Percentiles rank a stretch among this genome's conserved stretches.
These are phyloP conservation scores for Eupithecia subfuscata DNA, from an alignment of 2,888 invertebrate species.

Conservation along the genomic window DNA sequence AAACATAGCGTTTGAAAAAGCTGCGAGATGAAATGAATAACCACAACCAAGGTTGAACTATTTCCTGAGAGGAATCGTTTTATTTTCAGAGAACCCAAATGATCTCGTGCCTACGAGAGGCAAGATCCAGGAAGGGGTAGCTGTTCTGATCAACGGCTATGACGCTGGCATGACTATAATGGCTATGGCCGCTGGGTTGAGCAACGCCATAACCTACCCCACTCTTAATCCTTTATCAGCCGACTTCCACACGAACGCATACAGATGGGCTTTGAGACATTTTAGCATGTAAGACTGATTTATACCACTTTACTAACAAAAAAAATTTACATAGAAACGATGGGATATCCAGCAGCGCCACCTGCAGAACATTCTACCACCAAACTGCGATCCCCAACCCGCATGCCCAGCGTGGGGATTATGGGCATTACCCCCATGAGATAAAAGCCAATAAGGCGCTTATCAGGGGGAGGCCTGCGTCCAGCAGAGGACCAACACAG, in stretches of 20 bases:
- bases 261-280: conserved; percentile 37
- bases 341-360: too few relatives aligned
- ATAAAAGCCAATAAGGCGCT: too few relatives aligned
- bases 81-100: background rate
- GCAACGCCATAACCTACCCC: background rate
- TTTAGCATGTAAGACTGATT: conserved; percentile 21
- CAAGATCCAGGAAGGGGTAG: background rate
- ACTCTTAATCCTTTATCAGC: conserved; percentile 3
- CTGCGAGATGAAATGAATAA: too few relatives aligned
- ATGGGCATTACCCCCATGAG: too few relatives aligned
- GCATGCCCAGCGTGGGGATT: too few relatives aligned
- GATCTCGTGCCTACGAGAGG: background rate
- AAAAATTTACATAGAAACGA: too few relatives aligned
- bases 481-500: too few relatives aligned
- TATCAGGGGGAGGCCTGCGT: too few relatives aligned
- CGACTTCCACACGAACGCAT: conserved; percentile 8
- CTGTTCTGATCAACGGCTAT: background rate
- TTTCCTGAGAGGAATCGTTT: background rate
- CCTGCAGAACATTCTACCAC: too few relatives aligned
- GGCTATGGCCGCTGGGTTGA: background rate
- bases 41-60: background rate
- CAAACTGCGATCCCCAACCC: too few relatives aligned
- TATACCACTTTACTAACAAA: too few relatives aligned
- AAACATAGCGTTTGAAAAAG: too few relatives aligned
- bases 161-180: conserved; percentile 6